Evolutionary conservation across 2,797 vertebrate species (phyloP).

Genomic region (Crax fasciolata): DNA sequence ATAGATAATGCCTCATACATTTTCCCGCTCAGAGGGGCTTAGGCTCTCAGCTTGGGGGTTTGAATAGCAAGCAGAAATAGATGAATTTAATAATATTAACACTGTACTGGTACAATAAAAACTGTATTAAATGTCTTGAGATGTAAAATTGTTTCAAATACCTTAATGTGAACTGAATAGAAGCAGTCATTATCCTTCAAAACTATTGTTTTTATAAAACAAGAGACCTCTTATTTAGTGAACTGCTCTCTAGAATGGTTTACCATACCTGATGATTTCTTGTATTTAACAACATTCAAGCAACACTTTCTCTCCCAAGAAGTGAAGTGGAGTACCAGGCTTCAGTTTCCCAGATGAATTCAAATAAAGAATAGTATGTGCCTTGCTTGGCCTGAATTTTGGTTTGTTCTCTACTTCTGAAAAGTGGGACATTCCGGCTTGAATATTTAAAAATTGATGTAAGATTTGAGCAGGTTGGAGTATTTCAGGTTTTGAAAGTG

Average conservation of each 20-base stretch:
- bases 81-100: slow-evolving; percentile 42
- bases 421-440: slow-evolving; percentile 52
- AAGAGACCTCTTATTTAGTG: background rate
- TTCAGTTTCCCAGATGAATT: background rate
- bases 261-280: background rate
- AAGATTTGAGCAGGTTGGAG: slow-evolving; percentile 62
- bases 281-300: background rate
- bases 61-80: slow-evolving; percentile 51
- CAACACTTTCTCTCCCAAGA: background rate
- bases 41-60: slow-evolving; percentile 23
- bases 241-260: background rate
- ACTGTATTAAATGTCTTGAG: background rate
- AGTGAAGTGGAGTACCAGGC: background rate
- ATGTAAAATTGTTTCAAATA: slow-evolving; percentile 25
- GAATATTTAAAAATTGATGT: slow-evolving; percentile 65
- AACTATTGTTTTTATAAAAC: background rate
- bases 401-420: background rate
- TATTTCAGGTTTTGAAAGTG: slow-evolving; percentile 56
- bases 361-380: background rate
- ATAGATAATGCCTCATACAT: slow-evolving; percentile 18
- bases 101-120: slow-evolving; percentile 20
- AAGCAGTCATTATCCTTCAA: slow-evolving; percentile 35
- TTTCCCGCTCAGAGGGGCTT: slow-evolving; percentile 62
- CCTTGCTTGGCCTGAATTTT: background rate
- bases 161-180: background rate